Evolutionary conservation across 2,113 vertebrate species (phyloP).

Genomic region (Corythornis cristatus): DNA sequence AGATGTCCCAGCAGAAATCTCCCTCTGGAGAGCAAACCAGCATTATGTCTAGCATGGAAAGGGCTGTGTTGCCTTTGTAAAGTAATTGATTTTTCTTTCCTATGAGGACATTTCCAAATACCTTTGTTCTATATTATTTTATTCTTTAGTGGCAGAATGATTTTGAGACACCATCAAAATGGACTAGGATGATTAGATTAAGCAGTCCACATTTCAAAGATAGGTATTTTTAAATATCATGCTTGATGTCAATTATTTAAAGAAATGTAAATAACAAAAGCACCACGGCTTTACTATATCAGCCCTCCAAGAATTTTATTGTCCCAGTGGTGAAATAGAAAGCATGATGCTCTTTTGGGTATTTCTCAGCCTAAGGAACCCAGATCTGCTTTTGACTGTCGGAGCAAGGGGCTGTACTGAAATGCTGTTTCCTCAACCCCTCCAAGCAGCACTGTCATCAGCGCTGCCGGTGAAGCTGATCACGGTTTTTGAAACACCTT

Average conservation of each 20-base stretch:
- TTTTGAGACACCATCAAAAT: background rate
- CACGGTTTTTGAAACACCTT: background rate
- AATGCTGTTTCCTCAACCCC: background rate
- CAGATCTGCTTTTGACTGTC: background rate
- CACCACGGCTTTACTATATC: background rate
- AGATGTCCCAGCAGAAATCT: background rate
- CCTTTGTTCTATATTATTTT: background rate
- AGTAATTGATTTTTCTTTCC: background rate
- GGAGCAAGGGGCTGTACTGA: background rate
- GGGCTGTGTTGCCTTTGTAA: background rate
- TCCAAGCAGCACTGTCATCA: background rate
- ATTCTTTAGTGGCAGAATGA: background rate
- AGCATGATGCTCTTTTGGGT: accelerated
- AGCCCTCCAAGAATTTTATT: background rate
- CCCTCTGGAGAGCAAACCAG: background rate
- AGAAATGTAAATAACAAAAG: background rate
- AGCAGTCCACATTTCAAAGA: background rate
- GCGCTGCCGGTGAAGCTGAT: background rate
- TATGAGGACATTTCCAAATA: background rate
- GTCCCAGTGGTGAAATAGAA: accelerated
- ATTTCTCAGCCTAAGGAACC: background rate
- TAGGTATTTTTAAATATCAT: background rate
- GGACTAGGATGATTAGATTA: background rate
- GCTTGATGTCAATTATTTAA: background rate
- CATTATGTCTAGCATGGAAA: background rate